Evolutionary conservation across 1,140 invertebrate genomes (phyloP).

Genomic region (Dendrolimus punctatus): DNA sequence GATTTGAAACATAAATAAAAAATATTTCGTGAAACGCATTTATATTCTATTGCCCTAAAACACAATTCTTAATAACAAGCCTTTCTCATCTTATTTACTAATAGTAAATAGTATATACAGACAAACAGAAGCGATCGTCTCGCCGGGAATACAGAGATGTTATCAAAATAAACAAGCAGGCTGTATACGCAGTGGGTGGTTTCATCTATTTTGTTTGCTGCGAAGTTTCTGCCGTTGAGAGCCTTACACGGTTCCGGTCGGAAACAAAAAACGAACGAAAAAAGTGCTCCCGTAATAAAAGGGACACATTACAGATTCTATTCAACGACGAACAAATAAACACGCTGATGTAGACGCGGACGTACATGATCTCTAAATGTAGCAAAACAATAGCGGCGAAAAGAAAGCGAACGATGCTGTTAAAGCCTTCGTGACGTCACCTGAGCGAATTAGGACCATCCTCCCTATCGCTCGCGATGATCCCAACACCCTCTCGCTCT

Average conservation of each 20-base stretch:
- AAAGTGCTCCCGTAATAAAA: constrained; percentile 19
- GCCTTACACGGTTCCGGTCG: constrained; percentile 15
- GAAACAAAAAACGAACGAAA: constrained; percentile 23
- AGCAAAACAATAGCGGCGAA: constrained; percentile 54
- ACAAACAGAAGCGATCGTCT: constrained; percentile 6
- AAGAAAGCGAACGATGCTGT: constrained; percentile 48
- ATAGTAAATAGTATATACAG: constrained; percentile 1
- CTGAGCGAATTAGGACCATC: constrained; percentile 55
- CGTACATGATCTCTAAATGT: constrained; percentile 20
- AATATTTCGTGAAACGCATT: no score
- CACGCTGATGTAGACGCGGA: constrained; percentile 15
- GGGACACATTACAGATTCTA: constrained; percentile 30
- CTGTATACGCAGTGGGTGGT: constrained; percentile 38
- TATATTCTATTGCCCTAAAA: no score
- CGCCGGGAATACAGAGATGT: constrained; percentile 13
- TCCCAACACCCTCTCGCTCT: constrained; percentile 31
- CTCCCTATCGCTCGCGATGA: constrained; percentile 37
- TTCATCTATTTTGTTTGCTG: constrained; percentile 36
- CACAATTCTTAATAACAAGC: no score
- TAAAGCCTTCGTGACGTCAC: constrained; percentile 61
- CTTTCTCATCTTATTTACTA: no score
- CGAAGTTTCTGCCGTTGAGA: constrained; percentile 16
- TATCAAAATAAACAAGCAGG: constrained; percentile 33
- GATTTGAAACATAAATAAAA: no score
- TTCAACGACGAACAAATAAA: constrained; percentile 22